Base-by-base conservation (phyloP, 2,888 invertebrate genomes). In the Rhingia rostrata region DNA sequence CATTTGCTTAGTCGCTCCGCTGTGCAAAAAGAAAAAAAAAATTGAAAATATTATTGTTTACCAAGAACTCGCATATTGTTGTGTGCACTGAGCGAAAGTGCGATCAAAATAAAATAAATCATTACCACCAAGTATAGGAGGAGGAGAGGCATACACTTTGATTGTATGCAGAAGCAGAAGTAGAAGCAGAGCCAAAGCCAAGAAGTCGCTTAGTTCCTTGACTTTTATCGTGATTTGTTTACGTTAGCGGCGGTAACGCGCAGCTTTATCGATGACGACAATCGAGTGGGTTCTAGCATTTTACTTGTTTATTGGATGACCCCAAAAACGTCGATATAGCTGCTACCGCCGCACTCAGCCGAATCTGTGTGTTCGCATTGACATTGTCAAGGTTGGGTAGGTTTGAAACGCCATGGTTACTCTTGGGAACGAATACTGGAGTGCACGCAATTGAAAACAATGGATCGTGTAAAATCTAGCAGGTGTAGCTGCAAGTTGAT, bases 11-110 rank as follows among this genome's bases (percentile, higher is more conserved):
- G 70, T 54, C 56, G 70, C 22, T 22, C 22, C 22, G n/a, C 39
- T n/a, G 69, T 60, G 61, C 45, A 60, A 30, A 22, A 10, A 53
- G 35, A 49, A n/a, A 54, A 53, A 12, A 49, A n/a, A 54, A 43
- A 4, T 43, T 22, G 22, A 60, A 47, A 60, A 60, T 60, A 37
- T 33, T 66, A 60, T 77, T 82, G 77, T 77, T 82, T 82, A 77
- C 64, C 35, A 49, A 67, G 4, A 72, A 54, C 45, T 54, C 37
- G 35, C 37, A 22, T 6, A n/a, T n/a, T 6, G 30, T 33, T 35
- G n/a, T 47, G 54, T 61, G 30, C 64, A 66, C n/a, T 47, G 22
- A 22, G 41, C 39, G 47, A 72, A 53, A 60, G 53, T 67, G 33
- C 37, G 60, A 37, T 56, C 60, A 63, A 70, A 56, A 51, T 39